phyloP scores from a whole-genome alignment of 2,113 vertebrate species.

The Cyprinodon brontotheroides region DNA sequence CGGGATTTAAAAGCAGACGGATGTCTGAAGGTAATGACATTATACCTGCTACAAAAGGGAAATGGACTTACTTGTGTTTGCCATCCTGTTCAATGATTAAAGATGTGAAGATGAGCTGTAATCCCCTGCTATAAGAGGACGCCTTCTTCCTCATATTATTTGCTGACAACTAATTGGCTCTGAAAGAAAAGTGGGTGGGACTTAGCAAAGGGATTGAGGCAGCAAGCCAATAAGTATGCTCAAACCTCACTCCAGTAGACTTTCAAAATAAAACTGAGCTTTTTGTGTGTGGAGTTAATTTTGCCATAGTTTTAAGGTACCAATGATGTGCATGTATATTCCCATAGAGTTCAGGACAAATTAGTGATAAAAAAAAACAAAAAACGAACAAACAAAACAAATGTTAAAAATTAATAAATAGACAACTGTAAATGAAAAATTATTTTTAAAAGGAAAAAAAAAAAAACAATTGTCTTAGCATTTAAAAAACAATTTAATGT shows the following conservation, averaged over 20 bases:
- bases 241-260: background rate
- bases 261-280: slow-evolving; percentile 58
- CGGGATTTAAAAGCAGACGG: background rate
- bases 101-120: background rate
- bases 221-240: slow-evolving; percentile 19
- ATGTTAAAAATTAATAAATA: background rate
- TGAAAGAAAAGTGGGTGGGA: slow-evolving; percentile 16
- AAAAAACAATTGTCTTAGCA: no score
- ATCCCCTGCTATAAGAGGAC: no score
- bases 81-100: no score
- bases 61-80: no score
- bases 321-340: background rate
- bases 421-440: no score
- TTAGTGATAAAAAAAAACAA: background rate
- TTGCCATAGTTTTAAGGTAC: background rate
- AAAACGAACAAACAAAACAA: background rate
- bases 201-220: background rate
- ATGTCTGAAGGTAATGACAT: background rate
- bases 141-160: background rate
- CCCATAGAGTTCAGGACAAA: background rate
- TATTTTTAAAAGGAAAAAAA: no score
- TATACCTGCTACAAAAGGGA: no score
- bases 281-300: no score
- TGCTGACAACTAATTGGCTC: slow-evolving; percentile 28
- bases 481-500: no score